Evolutionary conservation across 2,888 invertebrate species (phyloP).

Genomic region (Tipula confusa): DNA sequence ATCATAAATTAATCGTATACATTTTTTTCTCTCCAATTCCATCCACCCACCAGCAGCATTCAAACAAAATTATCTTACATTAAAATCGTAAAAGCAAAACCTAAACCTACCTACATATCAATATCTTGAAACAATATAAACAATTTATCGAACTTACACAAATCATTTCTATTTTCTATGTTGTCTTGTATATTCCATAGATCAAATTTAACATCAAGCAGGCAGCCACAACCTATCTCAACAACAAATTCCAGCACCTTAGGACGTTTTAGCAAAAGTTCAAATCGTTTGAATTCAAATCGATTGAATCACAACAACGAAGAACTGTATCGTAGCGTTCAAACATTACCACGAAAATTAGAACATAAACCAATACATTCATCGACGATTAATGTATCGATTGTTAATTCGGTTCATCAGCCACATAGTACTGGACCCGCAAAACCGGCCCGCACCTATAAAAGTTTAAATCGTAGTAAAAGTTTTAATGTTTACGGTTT

Average conservation of each 20-base stretch:
- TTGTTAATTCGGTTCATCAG: conserved; percentile 52
- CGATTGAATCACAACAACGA: conserved; percentile 47
- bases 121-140: background rate
- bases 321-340: conserved; percentile 57
- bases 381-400: conserved; percentile 65
- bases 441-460: conserved; percentile 75
- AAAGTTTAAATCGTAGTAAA: conserved; percentile 73
- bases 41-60: background rate
- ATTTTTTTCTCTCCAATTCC: background rate
- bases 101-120: background rate
- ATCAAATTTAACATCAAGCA: background rate
- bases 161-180: background rate
- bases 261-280: conserved; percentile 78
- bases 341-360: conserved; percentile 70
- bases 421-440: conserved; percentile 56
- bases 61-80: background rate
- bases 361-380: conserved; percentile 47
- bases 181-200: background rate
- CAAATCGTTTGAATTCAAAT: conserved; percentile 62
- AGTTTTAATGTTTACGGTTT: conserved; percentile 77
- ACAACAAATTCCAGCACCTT: conserved; percentile 59
- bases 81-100: background rate
- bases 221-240: background rate
- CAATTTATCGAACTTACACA: background rate
- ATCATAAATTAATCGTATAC: conserved; percentile 25